These are phyloP conservation scores for Hippoglossus hippoglossus DNA, from an alignment of 2,797 vertebrate genomes.

Conservation along the genomic window DNA sequence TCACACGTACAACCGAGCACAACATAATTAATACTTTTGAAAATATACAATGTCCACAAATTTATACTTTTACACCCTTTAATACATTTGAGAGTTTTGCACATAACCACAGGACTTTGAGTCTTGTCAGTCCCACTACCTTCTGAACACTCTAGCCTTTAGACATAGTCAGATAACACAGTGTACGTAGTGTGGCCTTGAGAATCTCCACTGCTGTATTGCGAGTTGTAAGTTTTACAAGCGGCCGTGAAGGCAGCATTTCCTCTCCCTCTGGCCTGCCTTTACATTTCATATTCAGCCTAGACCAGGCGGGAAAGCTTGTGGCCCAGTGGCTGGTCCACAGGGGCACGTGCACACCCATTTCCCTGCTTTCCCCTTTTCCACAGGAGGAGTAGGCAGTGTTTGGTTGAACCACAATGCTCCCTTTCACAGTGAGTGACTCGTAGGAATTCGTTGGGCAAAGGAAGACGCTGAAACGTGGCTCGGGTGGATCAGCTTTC, in stretches of 20 bases:
- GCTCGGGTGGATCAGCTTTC: conserved; percentile 67
- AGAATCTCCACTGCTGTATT: not conserved
- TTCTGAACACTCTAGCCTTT: no score
- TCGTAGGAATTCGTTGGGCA: conserved; percentile 78
- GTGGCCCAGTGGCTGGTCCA: conserved; percentile 40
- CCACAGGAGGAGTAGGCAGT: conserved; percentile 63
- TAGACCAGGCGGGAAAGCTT: conserved; percentile 61
- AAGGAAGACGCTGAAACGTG: conserved; percentile 73
- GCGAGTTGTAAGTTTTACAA: not conserved
- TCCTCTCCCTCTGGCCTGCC: conserved; percentile 18
- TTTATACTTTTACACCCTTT: not conserved
- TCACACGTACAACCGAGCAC: no score
- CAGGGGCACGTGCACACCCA: conserved; percentile 45
- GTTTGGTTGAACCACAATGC: conserved; percentile 78
- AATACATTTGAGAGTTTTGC: not conserved
- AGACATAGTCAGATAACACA: no score
- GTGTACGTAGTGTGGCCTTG: not conserved
- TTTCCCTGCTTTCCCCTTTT: conserved; percentile 53
- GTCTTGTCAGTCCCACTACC: no score
- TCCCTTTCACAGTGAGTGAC: conserved; percentile 81
- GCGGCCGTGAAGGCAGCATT: conserved; percentile 52
- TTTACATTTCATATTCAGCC: conserved; percentile 31
- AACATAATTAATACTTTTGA: not conserved
- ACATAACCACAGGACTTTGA: not conserved
- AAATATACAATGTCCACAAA: not conserved